Conservation (phyloP, 2,113 vertebrate species). For the Rhinolophus sinicus region DNA sequence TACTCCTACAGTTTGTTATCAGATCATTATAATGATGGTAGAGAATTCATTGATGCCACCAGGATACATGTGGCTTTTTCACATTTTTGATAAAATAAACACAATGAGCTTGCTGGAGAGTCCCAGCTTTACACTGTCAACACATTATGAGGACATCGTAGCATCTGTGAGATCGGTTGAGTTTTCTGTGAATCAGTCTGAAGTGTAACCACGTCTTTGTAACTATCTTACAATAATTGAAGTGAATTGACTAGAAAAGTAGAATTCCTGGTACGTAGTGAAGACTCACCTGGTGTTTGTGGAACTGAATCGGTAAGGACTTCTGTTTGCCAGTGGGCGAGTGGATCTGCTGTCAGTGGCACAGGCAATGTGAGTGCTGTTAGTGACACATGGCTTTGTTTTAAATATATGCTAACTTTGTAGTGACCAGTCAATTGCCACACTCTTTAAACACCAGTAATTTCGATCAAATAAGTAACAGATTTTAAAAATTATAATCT, state of each 20-base stretch:
- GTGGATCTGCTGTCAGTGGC: not conserved
- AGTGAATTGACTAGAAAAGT: not conserved
- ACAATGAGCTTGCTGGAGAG: not conserved
- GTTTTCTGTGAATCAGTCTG: not conserved
- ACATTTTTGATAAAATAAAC: not conserved
- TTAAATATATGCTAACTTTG: not conserved
- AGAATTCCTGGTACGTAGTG: not conserved
- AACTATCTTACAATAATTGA: not conserved
- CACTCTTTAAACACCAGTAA: not conserved
- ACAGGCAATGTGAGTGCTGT: not conserved
- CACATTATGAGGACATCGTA: not conserved
- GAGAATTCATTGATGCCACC: not conserved
- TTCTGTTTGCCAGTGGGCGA: not conserved
- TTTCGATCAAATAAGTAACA: not conserved
- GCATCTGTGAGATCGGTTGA: not conserved
- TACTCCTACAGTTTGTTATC: not conserved
- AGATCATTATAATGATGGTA: not conserved
- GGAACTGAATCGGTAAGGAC: not conserved
- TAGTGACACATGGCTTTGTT: not conserved
- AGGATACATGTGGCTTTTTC: not conserved
- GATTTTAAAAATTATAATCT: not conserved
- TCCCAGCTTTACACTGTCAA: not conserved
- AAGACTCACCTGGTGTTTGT: not conserved
- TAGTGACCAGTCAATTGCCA: not conserved
- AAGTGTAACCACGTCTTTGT: not conserved